Evolutionary conservation across 2,797 vertebrate species (phyloP), one percentile per base, ranked within the genome.

Genomic region (Trematomus bernacchii): DNA sequence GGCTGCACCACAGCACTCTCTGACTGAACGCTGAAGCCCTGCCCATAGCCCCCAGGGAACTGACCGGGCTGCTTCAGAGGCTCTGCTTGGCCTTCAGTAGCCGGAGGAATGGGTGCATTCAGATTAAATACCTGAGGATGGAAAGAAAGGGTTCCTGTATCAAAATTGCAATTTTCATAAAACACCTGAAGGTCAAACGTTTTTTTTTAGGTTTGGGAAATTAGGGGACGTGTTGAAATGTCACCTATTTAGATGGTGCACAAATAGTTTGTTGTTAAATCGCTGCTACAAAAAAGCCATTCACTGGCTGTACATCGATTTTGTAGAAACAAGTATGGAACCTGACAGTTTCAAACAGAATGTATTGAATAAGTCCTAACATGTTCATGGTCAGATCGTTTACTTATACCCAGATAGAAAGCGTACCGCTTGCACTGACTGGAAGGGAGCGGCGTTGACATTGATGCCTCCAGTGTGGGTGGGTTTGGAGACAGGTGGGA

Each of bases 361-460:
- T 52, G 0, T 4, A 11, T 62, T 30, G 8, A 65, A 4, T 10
- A 54, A 58, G 48, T 68, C 60, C n/a, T 53, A 77, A 79, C 18
- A 61, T 6, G 30, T 33, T 68, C 10, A 63, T 14, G 12, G 57
- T 18, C 46, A 3, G 18, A 59, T 40, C 19, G n/a, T 71, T 76
- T 10, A 63, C 72, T 47, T 62, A 68, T 77, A 80, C 55, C 61
- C 67, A 59, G 68, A 66, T 1, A 80, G 79, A 81, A 79, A 79
- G 89, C 93, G 54, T 95, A 99, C 98, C 95, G 98, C 97, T 91
- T 99, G 98, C 97, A 99, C 99, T 94, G 98, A 99, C 44, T 99
- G 98, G 97, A 99, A 99, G 94, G 98, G 98, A 92, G 98, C 97
- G 87, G 98, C 98, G 76, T 99, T 99, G 89, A 99, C 98, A 89